These are phyloP conservation scores for Hirtodrosophila duncani DNA, from an alignment of 2,888 invertebrate species.

Conservation along the genomic window DNA sequence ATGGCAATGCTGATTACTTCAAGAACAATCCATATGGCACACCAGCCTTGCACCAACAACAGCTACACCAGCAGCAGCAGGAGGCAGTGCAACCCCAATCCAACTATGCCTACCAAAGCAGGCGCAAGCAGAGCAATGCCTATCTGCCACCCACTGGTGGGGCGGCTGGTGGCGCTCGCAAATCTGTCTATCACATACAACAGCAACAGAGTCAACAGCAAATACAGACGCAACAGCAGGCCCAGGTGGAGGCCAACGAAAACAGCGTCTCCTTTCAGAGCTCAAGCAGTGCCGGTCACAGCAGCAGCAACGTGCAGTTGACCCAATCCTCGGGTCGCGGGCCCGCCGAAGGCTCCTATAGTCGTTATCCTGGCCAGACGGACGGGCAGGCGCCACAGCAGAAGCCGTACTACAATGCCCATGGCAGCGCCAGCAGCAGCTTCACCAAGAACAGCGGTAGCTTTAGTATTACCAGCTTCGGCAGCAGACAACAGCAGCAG, in stretches of 20 bases:
- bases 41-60: conserved; percentile 66
- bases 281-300: conserved; percentile 25
- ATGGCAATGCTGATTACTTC: conserved; percentile 62
- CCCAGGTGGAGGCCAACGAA: conserved; percentile 49
- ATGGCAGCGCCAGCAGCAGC: conserved; percentile 53
- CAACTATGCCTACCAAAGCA: conserved; percentile 61
- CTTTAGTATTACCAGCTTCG: conserved; percentile 63
- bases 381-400: conserved; percentile 32
- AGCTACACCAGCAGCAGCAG: conserved; percentile 48
- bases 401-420: conserved; percentile 71
- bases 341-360: conserved; percentile 75
- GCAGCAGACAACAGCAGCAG: conserved; percentile 50
- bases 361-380: conserved; percentile 51
- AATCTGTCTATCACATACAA: conserved; percentile 67
- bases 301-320: too few relatives aligned
- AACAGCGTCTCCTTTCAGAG: conserved; percentile 65
- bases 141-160: conserved; percentile 75
- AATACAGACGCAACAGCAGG: conserved; percentile 36
- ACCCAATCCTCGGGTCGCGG: conserved; percentile 49
- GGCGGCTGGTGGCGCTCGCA: conserved; percentile 50
- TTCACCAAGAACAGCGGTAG: conserved; percentile 61
- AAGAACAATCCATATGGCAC: conserved; percentile 78
- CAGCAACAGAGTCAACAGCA: conserved; percentile 47
- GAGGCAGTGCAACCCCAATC: conserved; percentile 26
- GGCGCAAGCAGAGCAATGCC: conserved; percentile 72